Percentiles rank a stretch among this genome's conserved stretches.
Conservation (phyloP, 2,797 vertebrate species). For the Enteromius anoplus region DNA sequence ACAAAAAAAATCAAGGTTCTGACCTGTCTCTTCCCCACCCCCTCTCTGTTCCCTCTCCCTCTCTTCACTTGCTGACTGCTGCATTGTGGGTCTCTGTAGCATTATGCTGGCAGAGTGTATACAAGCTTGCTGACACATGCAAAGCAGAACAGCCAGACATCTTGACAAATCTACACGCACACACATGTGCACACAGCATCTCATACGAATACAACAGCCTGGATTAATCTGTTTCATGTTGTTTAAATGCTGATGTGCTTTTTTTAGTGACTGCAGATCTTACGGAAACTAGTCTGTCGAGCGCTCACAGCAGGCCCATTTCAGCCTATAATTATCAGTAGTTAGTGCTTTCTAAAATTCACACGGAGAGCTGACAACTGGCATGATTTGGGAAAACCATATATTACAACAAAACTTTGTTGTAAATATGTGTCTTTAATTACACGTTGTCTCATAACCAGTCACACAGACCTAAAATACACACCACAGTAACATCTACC, state of each 20-base stretch:
- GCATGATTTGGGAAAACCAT: neutral
- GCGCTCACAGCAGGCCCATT: neutral
- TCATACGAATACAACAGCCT: constrained; percentile 20
- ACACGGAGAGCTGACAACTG: neutral
- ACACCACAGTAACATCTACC: neutral
- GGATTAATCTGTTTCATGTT: constrained; percentile 34
- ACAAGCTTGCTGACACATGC: constrained; percentile 71
- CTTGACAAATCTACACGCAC: constrained; percentile 43
- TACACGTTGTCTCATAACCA: neutral
- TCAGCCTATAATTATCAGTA: constrained; percentile 3
- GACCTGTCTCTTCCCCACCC: constrained; percentile 3
- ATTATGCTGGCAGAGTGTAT: constrained; percentile 59
- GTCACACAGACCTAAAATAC: neutral
- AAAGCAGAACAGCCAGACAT: constrained; percentile 56
- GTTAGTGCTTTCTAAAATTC: constrained; percentile 4
- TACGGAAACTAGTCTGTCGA: constrained; percentile 1
- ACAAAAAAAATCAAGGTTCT: neutral
- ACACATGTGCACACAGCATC: constrained; percentile 49
- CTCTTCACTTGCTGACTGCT: constrained; percentile 53
- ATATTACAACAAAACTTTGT: neutral
- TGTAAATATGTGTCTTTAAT: constrained; percentile 8
- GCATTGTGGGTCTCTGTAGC: constrained; percentile 70
- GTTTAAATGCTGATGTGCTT: constrained; percentile 34
- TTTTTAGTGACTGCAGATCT: constrained; percentile 4
- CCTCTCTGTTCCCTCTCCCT: constrained; percentile 11